Base-by-base conservation (phyloP, 2,888 invertebrate species). In the Resseliella maxima region DNA sequence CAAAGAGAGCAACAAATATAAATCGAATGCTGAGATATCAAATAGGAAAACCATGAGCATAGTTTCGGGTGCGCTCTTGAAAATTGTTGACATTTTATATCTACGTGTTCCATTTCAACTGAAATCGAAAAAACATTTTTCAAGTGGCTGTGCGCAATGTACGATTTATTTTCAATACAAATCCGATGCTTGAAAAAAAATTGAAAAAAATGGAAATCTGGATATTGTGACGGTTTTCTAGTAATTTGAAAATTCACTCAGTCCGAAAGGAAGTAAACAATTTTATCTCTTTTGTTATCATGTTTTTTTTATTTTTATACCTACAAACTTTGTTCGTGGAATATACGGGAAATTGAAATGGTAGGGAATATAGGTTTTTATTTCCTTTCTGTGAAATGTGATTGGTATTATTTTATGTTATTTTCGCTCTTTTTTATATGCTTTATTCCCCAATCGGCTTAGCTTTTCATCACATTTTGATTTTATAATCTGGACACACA, bases 1-100 rank as follows among this genome's bases (percentile, higher is more conserved):
- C 64, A 27, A 27, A 64, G 27, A 27, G 15, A 64, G 12, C 10
- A 27, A 64, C 64, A 31, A 64, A 64, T 64, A 64, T 21, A 50
- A 50, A 6, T 2, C 18, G 24, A 64, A 64, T 24, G 27, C 27
- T 5, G 24, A 64, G 24, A 21, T 64, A 27, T 64, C 64, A 64
- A 64, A 64, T 64, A 15, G 2, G 24, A 27, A 81, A 24, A 36
- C 18, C 5, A 36, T 12, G 1, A 12, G 36, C n/a, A 15, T 27
- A 24, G 31, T 36, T 81, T 81, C 81, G 36, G 81, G 81, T 81
- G 81, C 36, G 36, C 8, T 81, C 36, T 12, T 64, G 6, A 18
- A 81, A 36, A 81, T 81, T 21, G n/a, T 81, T 81, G 81, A 36
- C 81, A 81, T 81, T 81, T 64, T 36, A n/a, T n/a, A 12, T 41